Evolutionary conservation across 2,113 vertebrate genomes (phyloP).

Genomic region (Channa argus): DNA sequence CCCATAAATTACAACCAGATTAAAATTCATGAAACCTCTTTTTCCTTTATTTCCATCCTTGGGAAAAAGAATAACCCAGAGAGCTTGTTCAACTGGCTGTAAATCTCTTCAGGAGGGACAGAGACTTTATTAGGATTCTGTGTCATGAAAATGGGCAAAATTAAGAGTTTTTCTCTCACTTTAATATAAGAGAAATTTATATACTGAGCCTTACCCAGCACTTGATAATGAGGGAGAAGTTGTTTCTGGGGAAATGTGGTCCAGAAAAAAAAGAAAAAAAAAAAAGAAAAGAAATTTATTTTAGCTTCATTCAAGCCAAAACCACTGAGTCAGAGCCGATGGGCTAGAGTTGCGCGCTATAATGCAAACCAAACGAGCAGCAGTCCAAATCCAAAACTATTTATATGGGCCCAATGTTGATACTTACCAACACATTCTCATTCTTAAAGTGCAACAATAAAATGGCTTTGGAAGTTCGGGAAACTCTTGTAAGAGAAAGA

Average conservation of each 20-base stretch:
- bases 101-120: slow-evolving; percentile 68
- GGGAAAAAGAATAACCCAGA: slow-evolving; percentile 65
- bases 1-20: slow-evolving; percentile 81
- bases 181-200: slow-evolving; percentile 39
- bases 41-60: slow-evolving; percentile 73
- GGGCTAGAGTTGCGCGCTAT: slow-evolving; percentile 39
- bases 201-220: slow-evolving; percentile 29
- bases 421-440: slow-evolving; percentile 53
- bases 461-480: background rate
- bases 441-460: slow-evolving; percentile 26
- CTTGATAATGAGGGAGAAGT: slow-evolving; percentile 52
- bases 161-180: slow-evolving; percentile 47
- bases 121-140: slow-evolving; percentile 68
- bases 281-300: slow-evolving; percentile 33
- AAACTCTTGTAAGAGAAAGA: slow-evolving; percentile 1
- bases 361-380: slow-evolving; percentile 50
- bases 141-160: slow-evolving; percentile 57
- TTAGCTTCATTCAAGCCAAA: slow-evolving; percentile 44
- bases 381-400: slow-evolving; percentile 65
- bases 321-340: slow-evolving; percentile 57
- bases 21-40: slow-evolving; percentile 82
- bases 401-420: slow-evolving; percentile 61
- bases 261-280: slow-evolving; percentile 10
- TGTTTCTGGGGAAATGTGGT: slow-evolving; percentile 36
- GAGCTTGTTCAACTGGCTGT: slow-evolving; percentile 69